These are phyloP conservation scores for Cyclura pinguis DNA, from an alignment of 2,797 vertebrate species.

Conservation along the genomic window DNA sequence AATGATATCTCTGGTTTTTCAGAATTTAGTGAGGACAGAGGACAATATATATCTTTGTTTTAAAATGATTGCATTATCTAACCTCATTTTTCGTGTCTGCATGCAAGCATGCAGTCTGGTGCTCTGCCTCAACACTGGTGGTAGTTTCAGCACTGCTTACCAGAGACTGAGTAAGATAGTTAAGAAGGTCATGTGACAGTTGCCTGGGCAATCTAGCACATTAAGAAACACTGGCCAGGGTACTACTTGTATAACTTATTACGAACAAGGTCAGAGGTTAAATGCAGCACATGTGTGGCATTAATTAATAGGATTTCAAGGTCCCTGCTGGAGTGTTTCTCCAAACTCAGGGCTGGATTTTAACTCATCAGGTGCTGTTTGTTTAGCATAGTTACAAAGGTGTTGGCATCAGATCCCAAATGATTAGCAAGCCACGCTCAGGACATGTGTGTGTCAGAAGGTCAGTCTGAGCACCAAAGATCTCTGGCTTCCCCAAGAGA, in stretches of 20 bases:
- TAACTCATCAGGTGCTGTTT: constrained; percentile 58
- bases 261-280: constrained; percentile 74
- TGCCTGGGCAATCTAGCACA: background rate
- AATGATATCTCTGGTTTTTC: background rate
- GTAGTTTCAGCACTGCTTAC: background rate
- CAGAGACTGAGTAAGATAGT: background rate
- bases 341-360: constrained; percentile 66
- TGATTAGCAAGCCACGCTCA: constrained; percentile 5
- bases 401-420: background rate
- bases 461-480: background rate
- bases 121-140: background rate
- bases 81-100: no score
- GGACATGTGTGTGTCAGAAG: constrained; percentile 9
- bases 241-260: constrained; percentile 74
- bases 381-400: constrained; percentile 1
- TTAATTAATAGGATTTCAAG: constrained; percentile 76
- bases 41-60: background rate
- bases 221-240: constrained; percentile 41
- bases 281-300: constrained; percentile 77
- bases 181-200: background rate
- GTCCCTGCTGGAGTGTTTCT: constrained; percentile 67
- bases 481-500: background rate
- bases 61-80: no score
- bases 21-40: no score
- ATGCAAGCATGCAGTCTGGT: accelerated